phyloP scores from a whole-genome alignment of 2,888 invertebrate species.

The Catocala nupta region DNA sequence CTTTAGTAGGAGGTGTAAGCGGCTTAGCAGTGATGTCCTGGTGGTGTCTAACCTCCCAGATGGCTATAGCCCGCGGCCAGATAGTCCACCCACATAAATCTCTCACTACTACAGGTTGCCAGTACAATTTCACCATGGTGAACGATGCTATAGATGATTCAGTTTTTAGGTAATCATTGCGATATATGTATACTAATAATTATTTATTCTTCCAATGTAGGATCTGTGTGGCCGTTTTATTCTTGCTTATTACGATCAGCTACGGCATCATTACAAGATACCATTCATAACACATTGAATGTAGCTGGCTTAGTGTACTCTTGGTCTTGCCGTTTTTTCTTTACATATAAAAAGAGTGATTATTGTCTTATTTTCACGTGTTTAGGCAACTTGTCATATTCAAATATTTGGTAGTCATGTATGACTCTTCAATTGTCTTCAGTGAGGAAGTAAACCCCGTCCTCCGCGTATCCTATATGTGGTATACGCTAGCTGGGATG shows the following conservation, averaged over 20 bases:
- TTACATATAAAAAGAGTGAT: too few species aligned
- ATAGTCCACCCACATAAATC: conserved; percentile 90
- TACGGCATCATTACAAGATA: too few species aligned
- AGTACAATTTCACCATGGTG: conserved; percentile 86
- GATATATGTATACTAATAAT: neutral
- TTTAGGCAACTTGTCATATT: too few species aligned
- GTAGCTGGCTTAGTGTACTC: too few species aligned
- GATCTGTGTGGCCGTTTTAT: neutral
- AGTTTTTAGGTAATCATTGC: conserved; percentile 39
- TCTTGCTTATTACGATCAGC: too few species aligned
- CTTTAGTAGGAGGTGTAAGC: conserved; percentile 86
- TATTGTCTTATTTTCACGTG: too few species aligned
- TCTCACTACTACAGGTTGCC: conserved; percentile 88
- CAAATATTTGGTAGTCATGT: too few species aligned
- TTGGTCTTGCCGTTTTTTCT: too few species aligned
- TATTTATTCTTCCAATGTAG: neutral
- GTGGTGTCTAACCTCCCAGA: conserved; percentile 89
- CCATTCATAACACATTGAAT: too few species aligned
- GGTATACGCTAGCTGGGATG: conserved; percentile 89
- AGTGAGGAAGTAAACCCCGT: conserved; percentile 88
- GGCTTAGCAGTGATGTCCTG: conserved; percentile 87
- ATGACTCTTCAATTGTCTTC: conserved; percentile 6
- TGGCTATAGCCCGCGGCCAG: conserved; percentile 88
- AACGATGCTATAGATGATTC: conserved; percentile 44
- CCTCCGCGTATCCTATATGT: conserved; percentile 92